Percentiles rank a stretch among this genome's conserved stretches.
Conservation (phyloP, 2,113 vertebrate species). For the Platysteira castanea region DNA sequence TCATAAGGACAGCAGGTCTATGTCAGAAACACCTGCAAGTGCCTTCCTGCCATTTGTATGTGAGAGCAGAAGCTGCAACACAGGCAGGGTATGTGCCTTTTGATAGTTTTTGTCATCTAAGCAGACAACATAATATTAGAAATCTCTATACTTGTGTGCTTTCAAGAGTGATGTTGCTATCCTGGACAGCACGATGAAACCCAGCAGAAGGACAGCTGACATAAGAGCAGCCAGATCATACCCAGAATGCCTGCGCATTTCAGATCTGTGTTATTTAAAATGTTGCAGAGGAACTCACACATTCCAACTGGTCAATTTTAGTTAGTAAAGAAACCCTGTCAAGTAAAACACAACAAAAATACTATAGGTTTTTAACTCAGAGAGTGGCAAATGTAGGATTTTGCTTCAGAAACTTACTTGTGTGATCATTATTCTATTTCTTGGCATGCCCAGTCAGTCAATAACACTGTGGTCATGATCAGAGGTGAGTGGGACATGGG, state of each 20-base stretch:
- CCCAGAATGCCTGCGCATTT: neutral
- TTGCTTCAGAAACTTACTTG: neutral
- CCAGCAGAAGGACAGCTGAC: neutral
- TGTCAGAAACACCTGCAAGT: neutral
- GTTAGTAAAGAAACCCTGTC: neutral
- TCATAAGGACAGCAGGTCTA: neutral
- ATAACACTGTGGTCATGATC: neutral
- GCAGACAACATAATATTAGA: neutral
- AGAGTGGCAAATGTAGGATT: neutral
- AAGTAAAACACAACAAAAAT: neutral
- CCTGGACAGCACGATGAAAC: fast-evolving
- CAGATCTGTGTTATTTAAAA: neutral
- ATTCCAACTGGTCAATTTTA: neutral
- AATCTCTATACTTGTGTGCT: neutral
- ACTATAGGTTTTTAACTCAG: neutral
- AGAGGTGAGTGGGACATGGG: neutral
- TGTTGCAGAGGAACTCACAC: neutral
- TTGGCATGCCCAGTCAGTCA: neutral
- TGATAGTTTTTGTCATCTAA: neutral
- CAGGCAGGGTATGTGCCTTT: neutral
- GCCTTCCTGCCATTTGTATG: neutral
- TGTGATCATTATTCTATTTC: neutral
- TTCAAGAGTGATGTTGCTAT: neutral
- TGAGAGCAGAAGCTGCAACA: neutral
- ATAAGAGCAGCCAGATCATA: neutral